Evolutionary conservation across 2,797 vertebrate species (phyloP).

Genomic region (Fratercula arctica): DNA sequence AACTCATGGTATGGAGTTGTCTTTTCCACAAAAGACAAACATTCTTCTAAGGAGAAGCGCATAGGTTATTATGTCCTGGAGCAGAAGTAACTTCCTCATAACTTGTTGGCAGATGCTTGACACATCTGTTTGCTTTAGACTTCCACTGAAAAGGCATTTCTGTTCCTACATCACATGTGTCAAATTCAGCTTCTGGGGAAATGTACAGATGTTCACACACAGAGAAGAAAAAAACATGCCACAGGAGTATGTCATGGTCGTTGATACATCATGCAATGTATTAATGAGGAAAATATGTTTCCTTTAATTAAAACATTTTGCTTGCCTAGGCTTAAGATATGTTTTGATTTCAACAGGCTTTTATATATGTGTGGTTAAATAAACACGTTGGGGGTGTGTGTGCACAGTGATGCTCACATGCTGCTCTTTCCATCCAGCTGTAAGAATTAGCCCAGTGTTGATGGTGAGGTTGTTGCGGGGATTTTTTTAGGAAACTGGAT

Average conservation of each 20-base stretch:
- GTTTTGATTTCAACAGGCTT: slow-evolving; percentile 27
- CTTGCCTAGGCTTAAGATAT: slow-evolving; percentile 23
- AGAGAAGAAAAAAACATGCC: slow-evolving; percentile 31
- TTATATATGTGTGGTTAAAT: slow-evolving; percentile 10
- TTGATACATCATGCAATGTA: slow-evolving; percentile 33
- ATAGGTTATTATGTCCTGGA: slow-evolving; percentile 13
- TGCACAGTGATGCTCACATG: not conserved
- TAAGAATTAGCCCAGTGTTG: not conserved
- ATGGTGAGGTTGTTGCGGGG: not conserved
- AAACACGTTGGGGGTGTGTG: not conserved
- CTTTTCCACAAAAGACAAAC: not conserved
- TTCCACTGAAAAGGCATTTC: slow-evolving; percentile 48
- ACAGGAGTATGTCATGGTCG: slow-evolving; percentile 39
- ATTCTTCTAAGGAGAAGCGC: not conserved
- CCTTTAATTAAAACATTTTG: slow-evolving; percentile 50
- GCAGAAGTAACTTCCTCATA: slow-evolving; percentile 39
- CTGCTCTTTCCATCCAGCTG: not conserved
- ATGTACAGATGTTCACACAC: slow-evolving; percentile 61
- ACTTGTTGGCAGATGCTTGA: slow-evolving; percentile 58
- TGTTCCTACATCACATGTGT: slow-evolving; percentile 58
- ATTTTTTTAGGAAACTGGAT: not conserved
- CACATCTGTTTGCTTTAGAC: slow-evolving; percentile 63
- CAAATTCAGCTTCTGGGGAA: slow-evolving; percentile 63
- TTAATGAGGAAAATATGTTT: slow-evolving; percentile 61
- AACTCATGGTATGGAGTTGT: fast-evolving